These are phyloP conservation scores for Notiomystis cincta DNA, from an alignment of 2,113 vertebrate species.

Conservation along the genomic window DNA sequence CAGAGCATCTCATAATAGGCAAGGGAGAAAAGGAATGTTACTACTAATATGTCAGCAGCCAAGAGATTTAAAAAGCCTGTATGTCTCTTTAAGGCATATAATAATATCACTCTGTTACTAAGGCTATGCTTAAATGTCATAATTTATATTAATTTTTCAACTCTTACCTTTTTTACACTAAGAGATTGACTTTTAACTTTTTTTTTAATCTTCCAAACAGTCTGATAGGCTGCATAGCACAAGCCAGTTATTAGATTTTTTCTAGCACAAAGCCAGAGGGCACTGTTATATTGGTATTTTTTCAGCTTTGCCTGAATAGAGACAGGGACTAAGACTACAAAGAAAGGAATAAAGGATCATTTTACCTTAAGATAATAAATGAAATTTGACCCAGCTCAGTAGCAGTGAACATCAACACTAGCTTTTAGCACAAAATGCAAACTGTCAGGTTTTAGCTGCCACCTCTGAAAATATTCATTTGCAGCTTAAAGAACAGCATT, in stretches of 20 bases:
- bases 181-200: not conserved
- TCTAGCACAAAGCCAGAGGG: slow-evolving; percentile 42
- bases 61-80: not conserved
- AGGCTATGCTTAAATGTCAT: not conserved
- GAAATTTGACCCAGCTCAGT: not conserved
- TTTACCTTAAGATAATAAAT: not conserved
- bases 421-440: not conserved
- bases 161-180: not conserved
- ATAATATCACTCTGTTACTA: not conserved
- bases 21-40: not conserved
- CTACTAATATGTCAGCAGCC: not conserved
- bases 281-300: not conserved
- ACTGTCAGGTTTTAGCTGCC: not conserved
- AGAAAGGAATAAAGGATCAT: not conserved
- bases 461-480: not conserved
- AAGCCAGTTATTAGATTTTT: not conserved
- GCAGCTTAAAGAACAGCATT: not conserved
- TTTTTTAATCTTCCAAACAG: not conserved
- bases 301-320: not conserved
- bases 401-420: not conserved
- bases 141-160: not conserved
- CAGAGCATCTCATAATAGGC: not conserved
- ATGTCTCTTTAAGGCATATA: not conserved
- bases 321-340: not conserved
- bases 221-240: not conserved